Percentiles rank a stretch among this genome's conserved stretches.
These are phyloP conservation scores for Sepiola atlantica DNA, from an alignment of 2,888 invertebrate species.

Conservation along the genomic window DNA sequence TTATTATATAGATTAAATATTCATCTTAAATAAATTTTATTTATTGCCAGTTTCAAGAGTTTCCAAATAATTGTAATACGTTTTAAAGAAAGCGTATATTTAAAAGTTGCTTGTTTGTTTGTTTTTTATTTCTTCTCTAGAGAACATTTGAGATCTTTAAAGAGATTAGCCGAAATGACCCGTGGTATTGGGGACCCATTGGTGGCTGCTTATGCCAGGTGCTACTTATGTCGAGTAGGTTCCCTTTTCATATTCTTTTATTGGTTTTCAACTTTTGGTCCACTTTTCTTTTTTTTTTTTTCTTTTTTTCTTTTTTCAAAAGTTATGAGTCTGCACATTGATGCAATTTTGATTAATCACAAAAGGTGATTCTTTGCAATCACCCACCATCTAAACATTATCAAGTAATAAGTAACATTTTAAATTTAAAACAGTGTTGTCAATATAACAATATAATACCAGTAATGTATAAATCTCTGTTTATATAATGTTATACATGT, in stretches of 20 bases:
- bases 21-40: not conserved
- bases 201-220: conserved; percentile 90
- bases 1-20: no score
- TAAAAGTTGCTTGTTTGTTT: not conserved
- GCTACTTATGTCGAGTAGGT: conserved; percentile 82
- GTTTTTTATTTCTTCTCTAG: conserved; percentile 74
- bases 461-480: no score
- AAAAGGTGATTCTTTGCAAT: no score
- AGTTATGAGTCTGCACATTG: no score
- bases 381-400: no score
- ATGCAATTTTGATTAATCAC: no score
- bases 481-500: no score
- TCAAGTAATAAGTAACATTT: no score
- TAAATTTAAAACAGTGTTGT: no score
- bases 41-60: not conserved
- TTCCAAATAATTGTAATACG: not conserved
- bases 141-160: conserved; percentile 82
- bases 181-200: conserved; percentile 95
- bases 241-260: not conserved
- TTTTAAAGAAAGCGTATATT: not conserved
- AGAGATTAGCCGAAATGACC: conserved; percentile 87
- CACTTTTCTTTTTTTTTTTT: no score
- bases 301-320: no score
- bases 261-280: not conserved
- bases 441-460: no score